phyloP scores from a whole-genome alignment of 2,888 invertebrate species.

The Trichopoda pennipes region DNA sequence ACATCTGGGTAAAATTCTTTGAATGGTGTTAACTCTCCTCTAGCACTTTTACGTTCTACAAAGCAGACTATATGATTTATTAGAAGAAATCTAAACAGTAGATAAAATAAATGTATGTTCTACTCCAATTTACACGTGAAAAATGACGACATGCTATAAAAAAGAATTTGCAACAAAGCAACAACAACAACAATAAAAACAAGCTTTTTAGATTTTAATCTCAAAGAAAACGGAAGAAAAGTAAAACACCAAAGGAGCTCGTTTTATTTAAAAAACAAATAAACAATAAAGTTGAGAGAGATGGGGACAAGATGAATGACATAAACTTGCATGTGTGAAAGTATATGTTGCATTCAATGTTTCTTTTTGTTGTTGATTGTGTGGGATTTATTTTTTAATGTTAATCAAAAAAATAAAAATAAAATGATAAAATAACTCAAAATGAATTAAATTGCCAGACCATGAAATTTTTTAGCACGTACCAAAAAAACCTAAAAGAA shows the following conservation, averaged over 20 bases:
- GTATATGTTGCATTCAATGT: constrained; percentile 2
- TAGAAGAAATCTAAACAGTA: constrained; percentile 55
- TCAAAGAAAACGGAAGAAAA: constrained; percentile 52
- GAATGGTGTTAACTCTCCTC: constrained; percentile 40
- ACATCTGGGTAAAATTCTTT: constrained; percentile 38
- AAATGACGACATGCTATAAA: constrained; percentile 53
- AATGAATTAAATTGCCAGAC: constrained; percentile 79
- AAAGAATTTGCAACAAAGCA: constrained; percentile 16
- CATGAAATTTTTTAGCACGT: constrained; percentile 80
- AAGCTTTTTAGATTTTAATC: constrained; percentile 38
- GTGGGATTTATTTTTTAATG: constrained; percentile 76
- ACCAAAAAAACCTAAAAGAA: constrained; percentile 62
- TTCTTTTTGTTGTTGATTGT: constrained; percentile 32
- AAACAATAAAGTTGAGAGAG: constrained; percentile 13
- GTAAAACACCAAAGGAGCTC: constrained; percentile 28
- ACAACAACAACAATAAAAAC: not conserved
- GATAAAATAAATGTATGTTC: constrained; percentile 55
- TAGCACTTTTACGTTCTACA: constrained; percentile 14
- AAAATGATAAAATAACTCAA: constrained; percentile 70
- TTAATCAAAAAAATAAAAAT: constrained; percentile 72
- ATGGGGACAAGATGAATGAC: constrained; percentile 19
- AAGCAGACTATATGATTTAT: constrained; percentile 53
- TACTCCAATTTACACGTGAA: constrained; percentile 60
- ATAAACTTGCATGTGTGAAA: constrained; percentile 7
- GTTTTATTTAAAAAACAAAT: constrained; percentile 24